Evolutionary conservation across 2,888 invertebrate genomes (phyloP).

Genomic region (Drosophila siamana): DNA sequence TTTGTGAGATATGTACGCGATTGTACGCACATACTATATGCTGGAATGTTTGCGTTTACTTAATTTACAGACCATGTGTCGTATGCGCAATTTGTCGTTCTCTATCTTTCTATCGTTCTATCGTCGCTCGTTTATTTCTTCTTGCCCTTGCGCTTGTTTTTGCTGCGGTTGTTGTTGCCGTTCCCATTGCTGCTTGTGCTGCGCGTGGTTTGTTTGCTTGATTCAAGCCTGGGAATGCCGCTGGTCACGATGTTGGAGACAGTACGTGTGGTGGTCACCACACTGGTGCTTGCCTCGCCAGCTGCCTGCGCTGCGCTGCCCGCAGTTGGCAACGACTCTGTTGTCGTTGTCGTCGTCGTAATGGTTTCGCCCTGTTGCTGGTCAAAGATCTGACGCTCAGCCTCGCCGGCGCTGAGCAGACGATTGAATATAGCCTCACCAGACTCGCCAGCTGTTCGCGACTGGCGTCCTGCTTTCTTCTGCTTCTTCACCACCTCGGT

Average conservation of each 20-base stretch:
- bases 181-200: constrained; percentile 43
- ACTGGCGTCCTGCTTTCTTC: constrained; percentile 44
- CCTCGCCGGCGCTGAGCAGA: constrained; percentile 72
- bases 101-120: not conserved
- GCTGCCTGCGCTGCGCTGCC: constrained; percentile 25
- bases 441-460: constrained; percentile 42
- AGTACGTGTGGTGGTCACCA: constrained; percentile 83
- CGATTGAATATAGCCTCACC: constrained; percentile 81
- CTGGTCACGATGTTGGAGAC: constrained; percentile 83
- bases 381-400: constrained; percentile 77
- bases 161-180: constrained; percentile 67
- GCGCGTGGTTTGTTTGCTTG: constrained; percentile 48
- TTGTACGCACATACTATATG: not conserved
- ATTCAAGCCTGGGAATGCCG: constrained; percentile 80
- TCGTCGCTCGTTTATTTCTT: constrained; percentile 65
- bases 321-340: constrained; percentile 62
- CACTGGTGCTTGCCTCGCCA: constrained; percentile 66
- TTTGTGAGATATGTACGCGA: constrained; percentile 21
- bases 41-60: constrained; percentile 18
- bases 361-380: constrained; percentile 77
- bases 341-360: constrained; percentile 82
- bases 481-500: constrained; percentile 71
- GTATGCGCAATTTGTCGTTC: constrained; percentile 56
- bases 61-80: constrained; percentile 54
- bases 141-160: constrained; percentile 79